These are phyloP conservation scores for Oxyura jamaicensis DNA, from an alignment of 2,113 vertebrate species.

Conservation along the genomic window DNA sequence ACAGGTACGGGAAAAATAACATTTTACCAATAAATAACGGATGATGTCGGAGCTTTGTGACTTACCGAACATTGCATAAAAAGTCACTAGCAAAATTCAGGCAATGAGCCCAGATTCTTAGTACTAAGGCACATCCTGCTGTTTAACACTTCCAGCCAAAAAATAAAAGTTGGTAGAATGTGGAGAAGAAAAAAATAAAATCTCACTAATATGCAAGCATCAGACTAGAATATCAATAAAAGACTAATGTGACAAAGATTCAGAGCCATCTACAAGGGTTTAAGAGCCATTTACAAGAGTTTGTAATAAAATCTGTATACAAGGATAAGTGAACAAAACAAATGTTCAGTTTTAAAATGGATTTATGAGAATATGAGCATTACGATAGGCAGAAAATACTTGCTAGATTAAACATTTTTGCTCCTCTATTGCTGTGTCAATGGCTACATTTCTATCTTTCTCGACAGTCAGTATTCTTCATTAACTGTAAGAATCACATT, in stretches of 20 bases:
- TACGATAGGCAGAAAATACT: not conserved
- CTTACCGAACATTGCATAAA: not conserved
- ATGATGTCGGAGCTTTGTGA: not conserved
- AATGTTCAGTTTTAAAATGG: not conserved
- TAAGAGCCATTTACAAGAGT: not conserved
- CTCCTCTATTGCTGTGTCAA: not conserved
- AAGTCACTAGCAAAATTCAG: not conserved
- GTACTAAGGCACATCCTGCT: not conserved
- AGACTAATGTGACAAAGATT: accelerated
- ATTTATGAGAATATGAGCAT: not conserved
- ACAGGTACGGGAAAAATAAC: not conserved
- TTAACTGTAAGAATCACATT: not conserved
- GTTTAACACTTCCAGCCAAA: not conserved
- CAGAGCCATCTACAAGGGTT: not conserved
- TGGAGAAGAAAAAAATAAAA: not conserved
- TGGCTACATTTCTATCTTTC: not conserved
- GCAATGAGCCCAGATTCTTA: not conserved
- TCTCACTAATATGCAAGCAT: not conserved
- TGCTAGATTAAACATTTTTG: not conserved
- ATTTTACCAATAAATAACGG: not conserved
- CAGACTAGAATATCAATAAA: not conserved
- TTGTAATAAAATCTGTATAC: not conserved
- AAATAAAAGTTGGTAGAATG: not conserved
- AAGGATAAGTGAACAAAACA: not conserved
- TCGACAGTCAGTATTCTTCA: not conserved